A percentile compares a stretch with the other conserved stretches of the same genome.
phyloP scores from a whole-genome alignment of 1,140 invertebrate species.

The Formica exsecta region DNA sequence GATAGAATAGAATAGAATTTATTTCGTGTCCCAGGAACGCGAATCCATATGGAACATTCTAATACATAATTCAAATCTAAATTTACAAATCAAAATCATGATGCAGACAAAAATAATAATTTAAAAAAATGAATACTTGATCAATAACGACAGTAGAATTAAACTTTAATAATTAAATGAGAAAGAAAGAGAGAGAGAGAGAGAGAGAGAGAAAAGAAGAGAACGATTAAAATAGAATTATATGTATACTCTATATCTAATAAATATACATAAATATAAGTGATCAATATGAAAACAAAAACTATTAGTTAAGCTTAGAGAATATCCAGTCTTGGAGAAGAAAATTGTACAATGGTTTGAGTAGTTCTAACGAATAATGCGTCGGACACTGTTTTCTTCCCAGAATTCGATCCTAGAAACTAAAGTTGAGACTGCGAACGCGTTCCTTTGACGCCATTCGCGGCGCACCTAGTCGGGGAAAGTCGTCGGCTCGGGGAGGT shows the following conservation, averaged over 20 bases:
- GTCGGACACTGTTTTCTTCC: constrained; percentile 3
- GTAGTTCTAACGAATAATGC: constrained; percentile 34
- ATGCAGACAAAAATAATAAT: background rate
- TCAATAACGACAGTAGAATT: background rate
- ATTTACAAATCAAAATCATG: background rate
- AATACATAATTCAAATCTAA: background rate
- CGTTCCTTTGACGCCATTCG: constrained; percentile 7
- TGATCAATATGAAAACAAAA: background rate
- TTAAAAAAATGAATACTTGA: background rate
- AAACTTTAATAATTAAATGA: background rate
- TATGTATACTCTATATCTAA: background rate
- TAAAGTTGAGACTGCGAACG: constrained; percentile 9
- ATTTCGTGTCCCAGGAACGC: background rate
- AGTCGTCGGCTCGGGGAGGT: constrained; percentile 37
- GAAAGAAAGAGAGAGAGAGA: background rate
- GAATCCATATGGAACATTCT: background rate
- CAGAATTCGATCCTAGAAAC: constrained; percentile 18
- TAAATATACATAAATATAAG: background rate
- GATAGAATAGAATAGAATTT: constrained; percentile 6
- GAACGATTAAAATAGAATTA: background rate
- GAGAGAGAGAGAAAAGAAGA: background rate
- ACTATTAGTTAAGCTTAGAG: too few relatives aligned
- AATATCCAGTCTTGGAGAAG: background rate
- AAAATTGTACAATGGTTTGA: constrained; percentile 28
- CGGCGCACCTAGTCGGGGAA: constrained; percentile 15